Evolutionary conservation across 2,888 invertebrate genomes (phyloP).

Genomic region (Sympetrum striolatum): DNA sequence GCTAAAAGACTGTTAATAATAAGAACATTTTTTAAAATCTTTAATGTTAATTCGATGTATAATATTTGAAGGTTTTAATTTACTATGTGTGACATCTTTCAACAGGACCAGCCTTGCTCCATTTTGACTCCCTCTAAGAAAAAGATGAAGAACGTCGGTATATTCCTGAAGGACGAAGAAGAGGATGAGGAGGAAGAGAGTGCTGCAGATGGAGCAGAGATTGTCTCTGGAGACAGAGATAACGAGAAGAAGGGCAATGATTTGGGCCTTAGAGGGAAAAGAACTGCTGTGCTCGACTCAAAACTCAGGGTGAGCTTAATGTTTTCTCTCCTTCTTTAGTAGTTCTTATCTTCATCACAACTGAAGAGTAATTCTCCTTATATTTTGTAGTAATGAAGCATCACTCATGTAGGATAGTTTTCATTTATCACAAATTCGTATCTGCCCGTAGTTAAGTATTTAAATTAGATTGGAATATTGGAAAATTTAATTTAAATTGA

Average conservation of each 20-base stretch:
- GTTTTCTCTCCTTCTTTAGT: not conserved
- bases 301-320: constrained; percentile 72
- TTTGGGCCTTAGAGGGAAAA: constrained; percentile 78
- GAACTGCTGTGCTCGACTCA: constrained; percentile 91
- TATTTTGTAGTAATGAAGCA: no score
- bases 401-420: no score
- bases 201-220: constrained; percentile 71
- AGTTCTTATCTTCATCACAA: not conserved
- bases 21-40: no score
- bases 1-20: no score
- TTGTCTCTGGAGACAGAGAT: constrained; percentile 63
- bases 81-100: constrained; percentile 3
- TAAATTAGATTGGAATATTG: no score
- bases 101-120: constrained; percentile 75
- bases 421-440: no score
- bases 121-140: constrained; percentile 92
- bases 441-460: no score
- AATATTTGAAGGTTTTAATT: no score
- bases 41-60: no score
- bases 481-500: no score
- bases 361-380: no score
- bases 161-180: constrained; percentile 90
- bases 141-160: constrained; percentile 93
- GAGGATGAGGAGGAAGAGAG: constrained; percentile 79
- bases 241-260: constrained; percentile 63